Base-by-base conservation (phyloP, 2,797 vertebrate species). In the Sarcophilus harrisii region DNA sequence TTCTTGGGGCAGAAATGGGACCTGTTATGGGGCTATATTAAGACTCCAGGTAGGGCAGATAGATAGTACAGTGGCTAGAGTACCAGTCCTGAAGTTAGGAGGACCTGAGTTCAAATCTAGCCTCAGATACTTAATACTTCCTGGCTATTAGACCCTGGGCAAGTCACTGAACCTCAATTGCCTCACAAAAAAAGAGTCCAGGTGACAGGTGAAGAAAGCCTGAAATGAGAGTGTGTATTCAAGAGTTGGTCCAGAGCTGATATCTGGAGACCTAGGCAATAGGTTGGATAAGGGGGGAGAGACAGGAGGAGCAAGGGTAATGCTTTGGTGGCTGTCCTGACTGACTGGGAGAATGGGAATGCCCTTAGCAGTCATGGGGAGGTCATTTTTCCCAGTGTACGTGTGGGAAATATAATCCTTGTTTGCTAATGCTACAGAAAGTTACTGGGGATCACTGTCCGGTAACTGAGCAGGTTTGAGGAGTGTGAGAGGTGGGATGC, bases 231-330 rank as follows among this genome's bases (percentile, higher is more conserved):
- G 38, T n/a, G 30, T 0, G 9, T 8, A 11, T 0, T 0, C 5
- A 38, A 10, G 21, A 87, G 81, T 24, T 0, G 9, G 0, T 12
- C 57, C 45, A 10, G 2, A 16, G 24, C 1, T 9, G 12, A 21
- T 8, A 1, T 2, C 0, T 5, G 54, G 49, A 90, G 90, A 54
- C 18, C 60, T 0, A 0, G 0, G 29, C 2, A 45, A 3, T 81
- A 1, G n/a, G 8, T 18, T 32, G 0, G 11, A 0, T 1, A 30
- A 3, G 89, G 16, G n/a, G 13, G 54, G 0, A 29, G 55, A 28
- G 59, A 60, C 3, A 45, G 24, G 3, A 0, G 0, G 1, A 0
- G 49, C 2, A 0, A 14, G 1, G 32, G 3, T 0, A 3, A 54
- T 0, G 12, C 32, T 32, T 45, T 3, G 32, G 3, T 16, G 8